Percentiles rank a stretch among this genome's conserved stretches.
phyloP scores from a whole-genome alignment of 2,888 invertebrate species.

The Phaonia tiefii region DNA sequence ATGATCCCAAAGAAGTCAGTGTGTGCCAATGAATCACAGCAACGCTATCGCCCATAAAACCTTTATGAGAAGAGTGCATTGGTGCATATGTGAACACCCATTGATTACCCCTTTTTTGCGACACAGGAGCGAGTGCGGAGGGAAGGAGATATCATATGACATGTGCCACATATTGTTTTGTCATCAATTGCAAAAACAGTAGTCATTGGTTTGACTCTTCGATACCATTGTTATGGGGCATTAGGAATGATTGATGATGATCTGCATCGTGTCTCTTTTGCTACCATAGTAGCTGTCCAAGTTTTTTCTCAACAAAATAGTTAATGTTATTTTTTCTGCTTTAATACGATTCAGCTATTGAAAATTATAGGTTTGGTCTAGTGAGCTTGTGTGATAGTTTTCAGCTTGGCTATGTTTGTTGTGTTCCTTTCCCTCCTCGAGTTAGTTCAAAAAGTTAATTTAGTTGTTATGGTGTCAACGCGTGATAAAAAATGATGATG shows the following conservation, averaged over 20 bases:
- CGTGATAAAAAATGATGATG: constrained; percentile 40
- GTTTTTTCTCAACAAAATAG: constrained; percentile 16
- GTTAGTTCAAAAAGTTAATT: constrained; percentile 50
- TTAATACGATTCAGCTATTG: constrained; percentile 28
- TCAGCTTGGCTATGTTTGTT: constrained; percentile 6
- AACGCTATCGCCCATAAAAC: constrained; percentile 33
- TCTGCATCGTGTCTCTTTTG: constrained; percentile 24
- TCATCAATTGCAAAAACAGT: constrained; percentile 63
- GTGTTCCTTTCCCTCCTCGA: not conserved
- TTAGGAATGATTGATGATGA: constrained; percentile 61
- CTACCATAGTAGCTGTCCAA: not conserved
- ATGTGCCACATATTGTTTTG: constrained; percentile 67
- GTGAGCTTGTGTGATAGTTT: constrained; percentile 12
- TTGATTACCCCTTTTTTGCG: constrained; percentile 26
- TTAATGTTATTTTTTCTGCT: not conserved
- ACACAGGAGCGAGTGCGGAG: constrained; percentile 3
- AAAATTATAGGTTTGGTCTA: constrained; percentile 46
- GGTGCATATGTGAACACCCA: not conserved
- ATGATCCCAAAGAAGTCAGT: constrained; percentile 9
- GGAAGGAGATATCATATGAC: constrained; percentile 45
- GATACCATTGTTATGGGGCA: constrained; percentile 19
- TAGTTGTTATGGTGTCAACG: constrained; percentile 54
- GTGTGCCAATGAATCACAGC: not conserved
- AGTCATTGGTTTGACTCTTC: constrained; percentile 56
- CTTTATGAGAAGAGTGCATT: constrained; percentile 45